Conservation (phyloP, 2,113 vertebrate species). For the Heterocephalus glaber region DNA sequence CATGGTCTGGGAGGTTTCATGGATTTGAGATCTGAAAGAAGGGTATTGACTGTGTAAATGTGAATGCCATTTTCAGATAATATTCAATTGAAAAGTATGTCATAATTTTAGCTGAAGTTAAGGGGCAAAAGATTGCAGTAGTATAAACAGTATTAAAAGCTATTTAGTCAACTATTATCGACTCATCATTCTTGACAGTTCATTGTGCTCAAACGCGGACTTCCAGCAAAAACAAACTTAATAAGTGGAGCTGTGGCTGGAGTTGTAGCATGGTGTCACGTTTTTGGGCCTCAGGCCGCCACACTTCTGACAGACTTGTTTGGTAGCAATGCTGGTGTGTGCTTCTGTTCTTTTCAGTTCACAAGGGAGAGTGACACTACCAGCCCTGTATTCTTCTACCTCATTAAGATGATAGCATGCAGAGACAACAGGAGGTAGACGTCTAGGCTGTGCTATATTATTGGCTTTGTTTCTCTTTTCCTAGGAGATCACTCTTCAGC, state of each 20-base stretch:
- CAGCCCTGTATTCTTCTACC: too few relatives aligned
- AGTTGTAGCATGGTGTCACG: accelerated
- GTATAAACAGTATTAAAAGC: not conserved
- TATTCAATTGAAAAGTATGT: not conserved
- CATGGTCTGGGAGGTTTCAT: not conserved
- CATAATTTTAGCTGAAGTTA: not conserved
- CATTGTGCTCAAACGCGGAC: not conserved
- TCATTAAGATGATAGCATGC: not conserved
- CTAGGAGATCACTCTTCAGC: constrained; percentile 96
- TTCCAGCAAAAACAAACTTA: accelerated
- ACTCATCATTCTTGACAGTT: not conserved
- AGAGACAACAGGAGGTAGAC: not conserved
- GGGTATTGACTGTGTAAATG: not conserved
- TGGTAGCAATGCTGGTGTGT: not conserved
- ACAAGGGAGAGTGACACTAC: not conserved
- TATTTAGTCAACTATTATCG: not conserved
- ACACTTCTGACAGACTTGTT: not conserved
- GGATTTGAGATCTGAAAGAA: not conserved
- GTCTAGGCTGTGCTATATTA: not conserved
- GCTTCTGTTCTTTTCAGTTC: not conserved
- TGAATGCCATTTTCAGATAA: not conserved
- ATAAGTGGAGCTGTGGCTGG: not conserved
- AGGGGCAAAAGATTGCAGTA: not conserved
- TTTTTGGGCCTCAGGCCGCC: not conserved
- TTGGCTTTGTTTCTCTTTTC: constrained; percentile 55